These are phyloP conservation scores for Tinamus major DNA, from an alignment of 2,797 vertebrate genomes.

Conservation along the genomic window DNA sequence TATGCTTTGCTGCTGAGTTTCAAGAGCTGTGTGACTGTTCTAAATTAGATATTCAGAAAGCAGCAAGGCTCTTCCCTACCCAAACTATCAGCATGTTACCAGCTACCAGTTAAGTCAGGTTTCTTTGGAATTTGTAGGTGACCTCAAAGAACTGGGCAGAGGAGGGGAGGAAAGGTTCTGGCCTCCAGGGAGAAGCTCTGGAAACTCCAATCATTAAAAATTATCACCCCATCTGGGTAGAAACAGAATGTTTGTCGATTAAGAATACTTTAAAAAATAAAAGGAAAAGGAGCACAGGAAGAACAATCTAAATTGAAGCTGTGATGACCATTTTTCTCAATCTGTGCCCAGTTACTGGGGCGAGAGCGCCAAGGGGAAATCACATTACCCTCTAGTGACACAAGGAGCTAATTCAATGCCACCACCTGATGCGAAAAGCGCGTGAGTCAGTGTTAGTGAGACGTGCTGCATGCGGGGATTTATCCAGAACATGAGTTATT, in stretches of 20 bases:
- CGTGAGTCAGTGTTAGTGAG: neutral
- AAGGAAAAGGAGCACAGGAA: neutral
- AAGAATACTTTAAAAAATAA: neutral
- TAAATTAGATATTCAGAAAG: neutral
- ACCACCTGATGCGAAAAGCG: neutral
- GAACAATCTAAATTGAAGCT: neutral
- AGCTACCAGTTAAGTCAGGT: neutral
- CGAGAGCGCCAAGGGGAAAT: neutral
- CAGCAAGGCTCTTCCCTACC: too few relatives aligned
- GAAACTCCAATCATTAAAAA: neutral
- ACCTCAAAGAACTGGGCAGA: neutral
- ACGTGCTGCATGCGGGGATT: fast-evolving
- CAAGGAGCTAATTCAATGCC: neutral
- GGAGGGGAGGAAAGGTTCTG: fast-evolving
- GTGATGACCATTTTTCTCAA: neutral
- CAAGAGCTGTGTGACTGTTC: neutral
- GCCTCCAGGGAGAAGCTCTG: neutral
- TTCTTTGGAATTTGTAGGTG: neutral
- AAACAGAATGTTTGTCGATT: conserved; percentile 4
- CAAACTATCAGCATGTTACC: neutral
- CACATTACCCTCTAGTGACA: neutral
- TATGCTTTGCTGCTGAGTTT: neutral
- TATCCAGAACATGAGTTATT: neutral
- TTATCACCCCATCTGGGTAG: fast-evolving
- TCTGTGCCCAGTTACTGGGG: neutral